A percentile compares a stretch with the other conserved stretches of the same genome.
phyloP scores from a whole-genome alignment of 2,113 vertebrate species.

The Burhinus oedicnemus region DNA sequence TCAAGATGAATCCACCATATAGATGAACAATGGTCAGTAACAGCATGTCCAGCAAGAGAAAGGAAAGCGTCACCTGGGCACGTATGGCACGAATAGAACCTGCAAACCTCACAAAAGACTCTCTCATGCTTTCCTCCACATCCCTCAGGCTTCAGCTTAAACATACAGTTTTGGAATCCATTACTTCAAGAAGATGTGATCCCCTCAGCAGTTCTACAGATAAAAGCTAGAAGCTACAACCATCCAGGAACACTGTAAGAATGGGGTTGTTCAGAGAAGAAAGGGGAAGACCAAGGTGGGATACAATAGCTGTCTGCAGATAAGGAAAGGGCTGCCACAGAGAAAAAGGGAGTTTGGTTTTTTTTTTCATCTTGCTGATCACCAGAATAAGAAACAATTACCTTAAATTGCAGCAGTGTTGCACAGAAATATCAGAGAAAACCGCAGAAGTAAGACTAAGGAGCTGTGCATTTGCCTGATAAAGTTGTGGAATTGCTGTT shows the following conservation, averaged over 20 bases:
- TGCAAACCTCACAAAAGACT: background rate
- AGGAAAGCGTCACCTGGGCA: rapidly evolving
- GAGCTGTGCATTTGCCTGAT: background rate
- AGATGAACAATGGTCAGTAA: background rate
- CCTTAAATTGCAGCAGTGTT: background rate
- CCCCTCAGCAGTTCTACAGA: background rate
- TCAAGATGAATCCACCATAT: background rate
- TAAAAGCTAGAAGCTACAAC: background rate
- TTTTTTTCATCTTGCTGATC: background rate
- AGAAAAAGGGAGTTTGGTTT: background rate
- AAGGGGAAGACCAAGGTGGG: background rate
- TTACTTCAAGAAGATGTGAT: background rate
- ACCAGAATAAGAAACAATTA: background rate
- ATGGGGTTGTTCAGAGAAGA: background rate
- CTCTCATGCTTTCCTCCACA: background rate
- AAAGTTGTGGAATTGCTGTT: background rate
- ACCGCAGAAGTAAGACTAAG: background rate
- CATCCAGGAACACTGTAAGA: background rate
- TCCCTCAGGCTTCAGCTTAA: background rate
- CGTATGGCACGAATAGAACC: background rate
- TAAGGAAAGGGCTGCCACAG: background rate
- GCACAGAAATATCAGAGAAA: background rate
- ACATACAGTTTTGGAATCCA: background rate
- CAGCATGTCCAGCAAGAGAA: background rate
- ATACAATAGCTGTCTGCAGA: background rate